Percentiles rank a stretch among this genome's conserved stretches.
Conservation (phyloP, 2,113 vertebrate species). For the Strigops habroptila region DNA sequence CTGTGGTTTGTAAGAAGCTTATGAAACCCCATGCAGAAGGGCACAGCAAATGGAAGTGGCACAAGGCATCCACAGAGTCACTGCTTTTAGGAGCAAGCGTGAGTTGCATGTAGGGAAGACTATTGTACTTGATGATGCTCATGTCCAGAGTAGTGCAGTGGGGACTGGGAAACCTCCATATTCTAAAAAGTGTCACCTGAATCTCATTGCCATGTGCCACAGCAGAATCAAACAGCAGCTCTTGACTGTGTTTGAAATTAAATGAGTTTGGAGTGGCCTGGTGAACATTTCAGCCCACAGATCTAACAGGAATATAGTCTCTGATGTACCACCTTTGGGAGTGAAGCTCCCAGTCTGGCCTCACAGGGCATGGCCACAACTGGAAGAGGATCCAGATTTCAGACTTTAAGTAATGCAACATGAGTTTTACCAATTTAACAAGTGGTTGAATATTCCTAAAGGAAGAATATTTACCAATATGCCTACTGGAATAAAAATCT, state of each 20-base stretch:
- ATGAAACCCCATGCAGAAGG: not conserved
- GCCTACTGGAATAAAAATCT: not conserved
- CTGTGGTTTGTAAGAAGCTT: not conserved
- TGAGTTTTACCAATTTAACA: not conserved
- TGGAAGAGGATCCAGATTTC: not conserved
- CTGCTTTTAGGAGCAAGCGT: fast-evolving
- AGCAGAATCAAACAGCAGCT: not conserved
- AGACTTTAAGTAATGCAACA: not conserved
- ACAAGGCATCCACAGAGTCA: not conserved
- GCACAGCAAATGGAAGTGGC: not conserved
- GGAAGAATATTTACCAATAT: not conserved
- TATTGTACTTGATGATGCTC: not conserved
- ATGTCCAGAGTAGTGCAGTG: not conserved
- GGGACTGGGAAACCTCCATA: not conserved
- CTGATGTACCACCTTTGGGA: fast-evolving
- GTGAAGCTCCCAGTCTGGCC: not conserved
- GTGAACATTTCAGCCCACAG: not conserved
- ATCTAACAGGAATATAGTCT: not conserved
- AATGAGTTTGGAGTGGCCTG: not conserved
- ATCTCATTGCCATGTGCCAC: not conserved
- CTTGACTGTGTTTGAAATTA: not conserved
- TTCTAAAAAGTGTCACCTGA: not conserved
- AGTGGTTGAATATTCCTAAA: not conserved
- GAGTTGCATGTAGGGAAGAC: not conserved
- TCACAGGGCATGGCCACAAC: not conserved